Evolutionary conservation across 2,797 vertebrate species (phyloP).

Genomic region (Mus spretus): DNA sequence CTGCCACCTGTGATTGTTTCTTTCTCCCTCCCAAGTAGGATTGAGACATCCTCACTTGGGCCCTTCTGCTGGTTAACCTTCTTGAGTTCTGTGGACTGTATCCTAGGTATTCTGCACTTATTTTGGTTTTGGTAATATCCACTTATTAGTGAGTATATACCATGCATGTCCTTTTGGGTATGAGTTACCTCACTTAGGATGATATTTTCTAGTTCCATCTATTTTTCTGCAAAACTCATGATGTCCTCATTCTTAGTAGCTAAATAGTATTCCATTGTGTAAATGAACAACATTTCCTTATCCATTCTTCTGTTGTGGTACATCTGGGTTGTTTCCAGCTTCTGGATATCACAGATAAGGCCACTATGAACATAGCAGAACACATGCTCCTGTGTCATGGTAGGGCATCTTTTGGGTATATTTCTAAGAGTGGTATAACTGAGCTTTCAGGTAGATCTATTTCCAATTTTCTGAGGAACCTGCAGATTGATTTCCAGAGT

Average conservation of each 20-base stretch:
- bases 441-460: background rate
- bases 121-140: background rate
- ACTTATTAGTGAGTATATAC: background rate
- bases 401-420: background rate
- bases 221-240: background rate
- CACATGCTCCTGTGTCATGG: background rate
- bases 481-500: background rate
- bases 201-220: background rate
- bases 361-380: background rate
- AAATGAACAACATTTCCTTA: too few species aligned
- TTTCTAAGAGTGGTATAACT: background rate
- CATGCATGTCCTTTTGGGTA: background rate
- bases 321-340: background rate
- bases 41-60: background rate
- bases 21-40: background rate
- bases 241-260: background rate
- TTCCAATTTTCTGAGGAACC: background rate
- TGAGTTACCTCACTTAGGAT: background rate
- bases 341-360: background rate
- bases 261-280: background rate
- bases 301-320: background rate
- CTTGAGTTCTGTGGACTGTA: background rate
- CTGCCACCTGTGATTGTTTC: background rate
- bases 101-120: background rate
- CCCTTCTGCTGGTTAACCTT: background rate